Evolutionary conservation across 2,888 invertebrate species (phyloP).

Genomic region (Altica lythri): DNA sequence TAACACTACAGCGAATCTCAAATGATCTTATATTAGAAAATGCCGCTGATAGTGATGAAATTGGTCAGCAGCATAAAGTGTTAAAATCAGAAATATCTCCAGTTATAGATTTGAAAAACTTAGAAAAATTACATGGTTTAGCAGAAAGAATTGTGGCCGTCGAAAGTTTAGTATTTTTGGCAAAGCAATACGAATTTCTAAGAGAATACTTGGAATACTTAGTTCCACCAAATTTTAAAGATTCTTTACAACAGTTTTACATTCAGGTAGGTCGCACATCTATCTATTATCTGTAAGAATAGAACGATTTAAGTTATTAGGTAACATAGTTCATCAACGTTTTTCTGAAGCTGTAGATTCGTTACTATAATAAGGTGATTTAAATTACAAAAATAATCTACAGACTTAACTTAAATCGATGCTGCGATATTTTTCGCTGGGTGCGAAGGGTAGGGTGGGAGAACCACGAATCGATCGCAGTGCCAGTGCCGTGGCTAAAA

Average conservation of each 20-base stretch:
- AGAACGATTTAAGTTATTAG: no score
- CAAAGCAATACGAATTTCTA: conserved; percentile 83
- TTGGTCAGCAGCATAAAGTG: conserved; percentile 55
- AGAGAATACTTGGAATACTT: conserved; percentile 85
- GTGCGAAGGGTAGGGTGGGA: no score
- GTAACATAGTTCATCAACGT: no score
- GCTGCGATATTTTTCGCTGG: no score
- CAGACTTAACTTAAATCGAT: no score
- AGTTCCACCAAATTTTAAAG: conserved; percentile 71
- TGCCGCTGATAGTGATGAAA: conserved; percentile 41
- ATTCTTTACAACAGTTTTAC: conserved; percentile 72
- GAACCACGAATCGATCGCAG: no score
- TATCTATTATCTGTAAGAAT: no score
- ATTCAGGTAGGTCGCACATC: conserved; percentile 59
- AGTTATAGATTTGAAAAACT: conserved; percentile 68
- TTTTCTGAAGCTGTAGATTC: no score
- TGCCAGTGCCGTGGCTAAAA: no score
- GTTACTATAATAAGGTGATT: not conserved
- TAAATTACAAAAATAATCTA: conserved; percentile 4
- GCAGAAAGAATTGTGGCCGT: conserved; percentile 87
- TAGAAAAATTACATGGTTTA: conserved; percentile 80
- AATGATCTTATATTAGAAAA: conserved; percentile 68
- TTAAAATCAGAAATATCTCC: conserved; percentile 63
- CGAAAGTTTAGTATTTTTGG: conserved; percentile 89
- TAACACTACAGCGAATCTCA: conserved; percentile 76